Base-by-base conservation (phyloP, 2,113 vertebrate species). In the Esox niger region DNA sequence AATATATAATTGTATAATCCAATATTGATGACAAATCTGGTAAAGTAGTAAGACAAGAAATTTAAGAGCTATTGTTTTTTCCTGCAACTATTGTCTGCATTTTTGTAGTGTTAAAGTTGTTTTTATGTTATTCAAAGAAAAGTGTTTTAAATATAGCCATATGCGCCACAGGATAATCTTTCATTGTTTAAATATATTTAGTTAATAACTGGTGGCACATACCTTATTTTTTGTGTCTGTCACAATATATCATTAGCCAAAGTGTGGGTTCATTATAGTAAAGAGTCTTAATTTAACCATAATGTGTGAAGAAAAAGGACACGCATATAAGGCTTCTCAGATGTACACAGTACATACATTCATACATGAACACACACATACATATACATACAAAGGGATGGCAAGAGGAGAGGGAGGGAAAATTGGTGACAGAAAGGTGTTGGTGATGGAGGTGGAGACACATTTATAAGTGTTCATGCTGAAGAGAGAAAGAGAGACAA, bases 331-430 rank as follows among this genome's bases (percentile, higher is more conserved):
- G 58, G 76, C 84, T 62, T 55, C 49, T 54, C 31, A 67, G 77
- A 77, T 84, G 74, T 84, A 80, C 82, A n/a, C n/a, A n/a, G n/a
- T n/a, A n/a, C n/a, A n/a, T n/a, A n/a, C n/a, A n/a, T n/a, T 79
- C 78, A 87, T 82, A 87, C 81, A 82, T 86, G 86, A 83, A 82
- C 77, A 86, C 78, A 83, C 85, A 87, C 85, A 89, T 84, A 82
- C 79, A 71, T 67, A n/a, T n/a, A n/a, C n/a, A n/a, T n/a, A n/a
- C n/a, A n/a, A 69, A 65, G 74, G 77, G 76, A 54, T 49, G 64
- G 82, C 67, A 56, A 43, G 52, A 69, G 29, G 58, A 62, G 15
- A n/a, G 23, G 21, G 33, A 10, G 46, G 27, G 63, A 11, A 46
- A 27, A 23, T 74, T 30, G 62, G 52, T 52, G 52, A 73, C 66